Base-by-base conservation (phyloP, 2,888 invertebrate species). In the Platycheirus rosarum region DNA sequence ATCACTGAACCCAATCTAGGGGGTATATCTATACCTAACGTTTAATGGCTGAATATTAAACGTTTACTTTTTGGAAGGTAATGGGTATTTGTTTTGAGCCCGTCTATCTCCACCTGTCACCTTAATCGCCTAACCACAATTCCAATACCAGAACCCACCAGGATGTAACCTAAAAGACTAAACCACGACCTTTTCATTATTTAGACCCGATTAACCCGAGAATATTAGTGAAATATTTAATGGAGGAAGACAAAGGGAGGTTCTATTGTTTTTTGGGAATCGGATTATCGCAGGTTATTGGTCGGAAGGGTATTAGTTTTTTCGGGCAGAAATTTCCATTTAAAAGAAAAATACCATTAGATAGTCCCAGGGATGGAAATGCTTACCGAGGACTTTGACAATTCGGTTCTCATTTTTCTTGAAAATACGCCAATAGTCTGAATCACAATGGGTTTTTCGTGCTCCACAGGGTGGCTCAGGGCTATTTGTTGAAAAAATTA, bases 121-220 rank as follows among this genome's bases (percentile, higher is more conserved):
- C 55, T 55, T 37, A 55, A 55, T 55, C 55, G 35, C 2, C 37
- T 20, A 55, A 20, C 55, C 55, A 32, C 37, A 37, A 20, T n/a
- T 20, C 13, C 20, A 37, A 37, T 20, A 53, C 6, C 32, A 11
- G 11, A n/a, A 6, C 13, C 35, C 18, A 37, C 32, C 20, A n/a
- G 18, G 6, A 8, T 18, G 37, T n/a, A 13, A 29, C 26, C 49
- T 49, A 29, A 29, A 6, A 16, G 14, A 2, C 29, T 49, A 51
- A 51, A 32, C 51, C 32, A 51, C 29, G 51, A 51, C 51, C 51
- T 51, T 51, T 51, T 32, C 11, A 7, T 1, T 49, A 8, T 1
- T 35, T 35, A 35, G 13, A 11, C 37, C 20, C 55, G 53, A 35
- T 53, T 53, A 55, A 55, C 20, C 37, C 13, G 13, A 37, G 37